phyloP scores from a whole-genome alignment of 2,797 vertebrate genomes.

The Gastrophryne carolinensis region DNA sequence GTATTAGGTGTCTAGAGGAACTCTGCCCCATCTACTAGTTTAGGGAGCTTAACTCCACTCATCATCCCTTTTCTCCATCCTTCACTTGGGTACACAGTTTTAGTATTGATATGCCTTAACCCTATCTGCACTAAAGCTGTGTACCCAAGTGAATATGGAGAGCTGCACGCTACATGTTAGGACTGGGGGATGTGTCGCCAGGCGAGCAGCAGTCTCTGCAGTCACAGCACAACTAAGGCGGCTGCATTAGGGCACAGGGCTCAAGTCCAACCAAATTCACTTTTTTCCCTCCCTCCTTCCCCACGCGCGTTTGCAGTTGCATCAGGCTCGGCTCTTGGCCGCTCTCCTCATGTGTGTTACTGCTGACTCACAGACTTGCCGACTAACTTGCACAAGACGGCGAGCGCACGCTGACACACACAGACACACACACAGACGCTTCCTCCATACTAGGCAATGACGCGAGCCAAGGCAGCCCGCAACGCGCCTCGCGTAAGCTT shows the following conservation, averaged over 20 bases:
- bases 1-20: too few relatives aligned
- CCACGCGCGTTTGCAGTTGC: constrained; percentile 60
- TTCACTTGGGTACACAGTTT: too few relatives aligned
- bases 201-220: constrained; percentile 65
- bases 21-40: too few relatives aligned
- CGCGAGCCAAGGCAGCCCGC: constrained; percentile 57
- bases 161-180: too few relatives aligned
- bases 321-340: constrained; percentile 67
- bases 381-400: constrained; percentile 68
- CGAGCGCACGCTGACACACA: too few relatives aligned
- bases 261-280: constrained; percentile 60
- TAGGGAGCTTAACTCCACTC: too few relatives aligned
- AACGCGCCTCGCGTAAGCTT: constrained; percentile 60
- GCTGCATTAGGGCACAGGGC: constrained; percentile 59
- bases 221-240: constrained; percentile 64
- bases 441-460: constrained; percentile 67
- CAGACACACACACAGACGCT: constrained; percentile 56
- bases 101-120: too few relatives aligned
- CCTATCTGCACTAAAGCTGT: too few relatives aligned
- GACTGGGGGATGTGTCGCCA: too few relatives aligned
- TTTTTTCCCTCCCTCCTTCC: constrained; percentile 48
- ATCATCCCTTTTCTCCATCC: too few relatives aligned
- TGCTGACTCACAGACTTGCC: constrained; percentile 74
- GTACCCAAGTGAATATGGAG: too few relatives aligned
- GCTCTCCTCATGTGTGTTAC: constrained; percentile 65